Evolutionary conservation across 2,888 invertebrate genomes (phyloP), one percentile per base, ranked within the genome.

Genomic region (Coelinius sp.): DNA sequence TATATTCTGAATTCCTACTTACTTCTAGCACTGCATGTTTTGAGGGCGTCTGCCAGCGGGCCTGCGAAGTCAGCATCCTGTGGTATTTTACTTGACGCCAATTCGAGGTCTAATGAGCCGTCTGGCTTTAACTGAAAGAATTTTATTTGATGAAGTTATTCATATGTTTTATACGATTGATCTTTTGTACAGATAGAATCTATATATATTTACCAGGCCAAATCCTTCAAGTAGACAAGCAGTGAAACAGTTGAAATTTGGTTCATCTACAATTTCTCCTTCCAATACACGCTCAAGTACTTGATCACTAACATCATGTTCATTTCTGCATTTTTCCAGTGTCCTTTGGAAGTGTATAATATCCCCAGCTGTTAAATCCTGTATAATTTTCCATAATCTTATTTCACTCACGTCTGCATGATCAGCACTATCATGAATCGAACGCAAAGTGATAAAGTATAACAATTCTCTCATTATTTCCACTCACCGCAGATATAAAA

Each of bases 211-310:
- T 46, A 78, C 78, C 3, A 78, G 17, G 41, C 69, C 22, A 27
- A 74, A 46, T 59, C 63, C 71, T 52, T 76, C 49, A 17, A 78
- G 68, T n/a, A 77, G 7, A 62, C 78, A 78, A 7, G 73, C 76
- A 10, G 64, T 17, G 53, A 65, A 73, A 38, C 78, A 78, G 59
- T 76, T 41, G 46, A 76, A 75, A 17, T 70, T 17, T 12, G 67
- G 73, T 53, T 77, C 74, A 10, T 76, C 62, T 38, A 77, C 53
- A 41, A 49, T 31, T 69, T 76, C 74, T 12, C 76, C 76, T 5
- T 63, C 53, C 27, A 67, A 59, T n/a, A 56, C 74, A 38, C 66
- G 73, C 1, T 56, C 62, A 14, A 76, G 31, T 20, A 66, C 5
- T 1, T 62, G 38, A 5, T 70, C 68, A 62, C 75, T 71, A 44